phyloP scores from a whole-genome alignment of 2,797 vertebrate species.

The Champsocephalus esox region DNA sequence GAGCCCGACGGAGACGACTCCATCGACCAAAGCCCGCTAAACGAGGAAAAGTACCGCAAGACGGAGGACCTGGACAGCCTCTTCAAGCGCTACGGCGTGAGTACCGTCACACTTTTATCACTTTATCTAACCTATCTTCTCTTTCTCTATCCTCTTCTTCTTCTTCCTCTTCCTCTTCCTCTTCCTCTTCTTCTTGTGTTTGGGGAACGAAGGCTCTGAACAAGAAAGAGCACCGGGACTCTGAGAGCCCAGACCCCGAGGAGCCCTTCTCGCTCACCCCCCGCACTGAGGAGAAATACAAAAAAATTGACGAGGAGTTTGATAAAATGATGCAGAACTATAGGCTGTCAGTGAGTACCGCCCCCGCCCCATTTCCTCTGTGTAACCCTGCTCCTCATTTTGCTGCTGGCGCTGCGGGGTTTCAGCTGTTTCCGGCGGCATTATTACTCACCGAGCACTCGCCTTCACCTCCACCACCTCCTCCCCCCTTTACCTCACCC shows the following conservation, averaged over 20 bases:
- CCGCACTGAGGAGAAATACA: conserved; percentile 99
- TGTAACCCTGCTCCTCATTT: conserved; percentile 65
- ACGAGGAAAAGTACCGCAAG: conserved; percentile 96
- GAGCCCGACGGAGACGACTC: conserved; percentile 97
- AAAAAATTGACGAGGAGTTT: conserved; percentile 99
- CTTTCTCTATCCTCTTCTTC: conserved; percentile 51
- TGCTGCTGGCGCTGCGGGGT: conserved; percentile 64
- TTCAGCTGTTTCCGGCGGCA: conserved; percentile 61
- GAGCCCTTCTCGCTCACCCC: conserved; percentile 98
- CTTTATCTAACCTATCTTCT: conserved; percentile 72
- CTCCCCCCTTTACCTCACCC: conserved; percentile 49
- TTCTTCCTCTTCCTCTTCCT: not conserved
- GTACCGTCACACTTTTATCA: conserved; percentile 81
- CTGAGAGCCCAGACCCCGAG: conserved; percentile 97
- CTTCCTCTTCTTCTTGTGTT: conserved; percentile 46
- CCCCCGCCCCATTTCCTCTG: conserved; percentile 41
- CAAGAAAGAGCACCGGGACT: conserved; percentile 99
- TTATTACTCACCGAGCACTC: conserved; percentile 82
- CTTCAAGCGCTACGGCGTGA: conserved; percentile 98
- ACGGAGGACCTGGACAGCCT: conserved; percentile 97
- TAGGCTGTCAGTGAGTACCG: conserved; percentile 99
- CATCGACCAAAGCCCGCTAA: conserved; percentile 97
- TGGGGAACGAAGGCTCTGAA: conserved; percentile 93
- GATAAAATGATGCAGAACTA: conserved; percentile 99
- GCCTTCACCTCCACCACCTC: conserved; percentile 62